phyloP scores from a whole-genome alignment of 2,113 vertebrate genomes.

The Lathamus discolor region DNA sequence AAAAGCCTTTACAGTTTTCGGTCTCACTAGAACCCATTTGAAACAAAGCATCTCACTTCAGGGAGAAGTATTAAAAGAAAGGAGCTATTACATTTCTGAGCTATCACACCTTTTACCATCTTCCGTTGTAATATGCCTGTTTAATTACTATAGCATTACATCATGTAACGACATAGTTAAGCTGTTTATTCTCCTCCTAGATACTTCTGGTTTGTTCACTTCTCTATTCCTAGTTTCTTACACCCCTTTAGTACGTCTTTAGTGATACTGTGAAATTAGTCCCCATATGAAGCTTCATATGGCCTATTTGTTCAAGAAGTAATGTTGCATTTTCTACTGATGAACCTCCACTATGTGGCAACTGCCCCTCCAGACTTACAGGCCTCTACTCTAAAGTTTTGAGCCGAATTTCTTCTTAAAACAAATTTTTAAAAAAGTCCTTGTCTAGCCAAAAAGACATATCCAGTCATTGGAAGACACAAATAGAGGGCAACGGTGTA shows the following conservation, averaged over 20 bases:
- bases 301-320: neutral
- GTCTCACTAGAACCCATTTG: neutral
- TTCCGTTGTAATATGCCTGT: neutral
- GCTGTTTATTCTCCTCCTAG: neutral
- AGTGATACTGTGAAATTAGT: neutral
- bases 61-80: conserved; percentile 15
- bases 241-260: neutral
- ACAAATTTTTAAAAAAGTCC: neutral
- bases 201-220: neutral
- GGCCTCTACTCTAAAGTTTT: neutral
- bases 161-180: neutral
- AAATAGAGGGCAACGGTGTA: neutral
- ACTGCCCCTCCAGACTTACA: neutral
- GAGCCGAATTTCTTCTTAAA: neutral
- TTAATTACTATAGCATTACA: neutral
- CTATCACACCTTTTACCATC: neutral
- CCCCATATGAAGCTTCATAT: neutral
- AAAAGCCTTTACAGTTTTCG: conserved; percentile 26
- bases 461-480: neutral
- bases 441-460: neutral
- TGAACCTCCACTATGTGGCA: neutral
- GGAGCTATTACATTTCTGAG: neutral
- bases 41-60: neutral
- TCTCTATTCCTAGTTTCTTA: neutral
- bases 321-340: neutral